Evolutionary conservation across 2,113 vertebrate genomes (phyloP).

Genomic region (Megaceryle torquata): DNA sequence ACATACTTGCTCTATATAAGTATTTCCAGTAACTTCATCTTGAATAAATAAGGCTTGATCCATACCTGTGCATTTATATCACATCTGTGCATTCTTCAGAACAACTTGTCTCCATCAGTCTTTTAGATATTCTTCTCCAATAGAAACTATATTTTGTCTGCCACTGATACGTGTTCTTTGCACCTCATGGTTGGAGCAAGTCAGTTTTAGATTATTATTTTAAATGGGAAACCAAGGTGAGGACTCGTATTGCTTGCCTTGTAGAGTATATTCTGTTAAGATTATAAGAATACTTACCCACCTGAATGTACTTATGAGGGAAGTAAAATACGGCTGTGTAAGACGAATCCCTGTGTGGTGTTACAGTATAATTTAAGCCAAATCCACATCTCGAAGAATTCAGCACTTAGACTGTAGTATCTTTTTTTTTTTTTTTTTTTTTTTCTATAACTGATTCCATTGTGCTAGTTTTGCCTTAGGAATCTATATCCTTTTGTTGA

Average conservation of each 20-base stretch:
- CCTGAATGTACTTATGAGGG: constrained; percentile 63
- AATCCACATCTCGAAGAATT: constrained; percentile 58
- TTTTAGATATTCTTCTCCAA: constrained; percentile 13
- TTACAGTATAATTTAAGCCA: constrained; percentile 43
- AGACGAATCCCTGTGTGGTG: background rate
- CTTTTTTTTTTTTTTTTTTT: background rate
- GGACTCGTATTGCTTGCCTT: constrained; percentile 56
- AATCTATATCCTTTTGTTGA: background rate
- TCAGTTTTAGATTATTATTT: constrained; percentile 47
- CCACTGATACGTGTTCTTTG: constrained; percentile 56
- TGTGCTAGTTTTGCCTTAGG: background rate
- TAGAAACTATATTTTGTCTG: constrained; percentile 19
- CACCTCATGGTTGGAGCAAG: constrained; percentile 59
- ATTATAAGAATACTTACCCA: background rate
- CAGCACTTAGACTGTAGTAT: constrained; percentile 14
- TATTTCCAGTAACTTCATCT: constrained; percentile 48
- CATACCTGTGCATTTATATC: constrained; percentile 37
- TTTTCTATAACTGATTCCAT: background rate
- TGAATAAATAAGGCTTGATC: constrained; percentile 28
- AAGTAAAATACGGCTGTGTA: constrained; percentile 42
- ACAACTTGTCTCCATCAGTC: constrained; percentile 39
- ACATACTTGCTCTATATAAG: constrained; percentile 13
- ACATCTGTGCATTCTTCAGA: constrained; percentile 42
- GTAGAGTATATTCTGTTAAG: constrained; percentile 43
- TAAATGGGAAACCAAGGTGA: constrained; percentile 37